Conservation (phyloP, 2,113 vertebrate genomes). For the Ammospiza nelsoni region DNA sequence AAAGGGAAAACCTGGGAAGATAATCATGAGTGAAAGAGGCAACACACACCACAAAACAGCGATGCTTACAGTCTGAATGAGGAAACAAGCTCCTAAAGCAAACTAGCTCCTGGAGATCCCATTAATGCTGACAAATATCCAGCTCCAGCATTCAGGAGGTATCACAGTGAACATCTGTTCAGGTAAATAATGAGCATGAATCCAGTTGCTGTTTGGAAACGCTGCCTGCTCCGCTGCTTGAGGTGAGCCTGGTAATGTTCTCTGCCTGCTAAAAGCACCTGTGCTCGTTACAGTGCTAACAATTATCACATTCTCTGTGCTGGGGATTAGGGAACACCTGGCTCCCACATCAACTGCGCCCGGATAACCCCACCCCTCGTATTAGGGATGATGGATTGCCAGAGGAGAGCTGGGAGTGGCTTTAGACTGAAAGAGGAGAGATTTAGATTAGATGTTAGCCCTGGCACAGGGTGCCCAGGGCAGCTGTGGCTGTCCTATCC, state of each 20-base stretch:
- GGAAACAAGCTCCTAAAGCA: conserved; percentile 37
- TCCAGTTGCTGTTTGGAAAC: neutral
- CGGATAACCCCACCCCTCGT: neutral
- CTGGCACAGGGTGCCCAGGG: neutral
- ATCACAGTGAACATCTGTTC: conserved; percentile 15
- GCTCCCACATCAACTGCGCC: neutral
- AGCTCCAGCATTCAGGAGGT: neutral
- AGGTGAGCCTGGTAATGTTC: neutral
- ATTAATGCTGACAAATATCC: conserved; percentile 28
- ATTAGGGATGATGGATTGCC: neutral
- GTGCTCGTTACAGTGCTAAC: neutral
- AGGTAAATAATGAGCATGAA: neutral
- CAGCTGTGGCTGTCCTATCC: neutral
- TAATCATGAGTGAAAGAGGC: neutral
- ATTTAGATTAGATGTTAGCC: neutral
- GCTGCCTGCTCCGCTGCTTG: neutral
- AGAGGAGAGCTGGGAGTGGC: neutral
- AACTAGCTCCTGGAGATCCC: conserved; percentile 40
- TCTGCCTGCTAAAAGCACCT: neutral
- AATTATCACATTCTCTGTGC: neutral
- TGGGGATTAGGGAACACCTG: conserved; percentile 39
- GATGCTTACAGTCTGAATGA: neutral
- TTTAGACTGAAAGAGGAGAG: neutral
- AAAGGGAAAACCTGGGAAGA: conserved; percentile 8
- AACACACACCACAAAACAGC: neutral